Conservation (phyloP, 2,797 vertebrate species). For the Holocentrus rufus region DNA sequence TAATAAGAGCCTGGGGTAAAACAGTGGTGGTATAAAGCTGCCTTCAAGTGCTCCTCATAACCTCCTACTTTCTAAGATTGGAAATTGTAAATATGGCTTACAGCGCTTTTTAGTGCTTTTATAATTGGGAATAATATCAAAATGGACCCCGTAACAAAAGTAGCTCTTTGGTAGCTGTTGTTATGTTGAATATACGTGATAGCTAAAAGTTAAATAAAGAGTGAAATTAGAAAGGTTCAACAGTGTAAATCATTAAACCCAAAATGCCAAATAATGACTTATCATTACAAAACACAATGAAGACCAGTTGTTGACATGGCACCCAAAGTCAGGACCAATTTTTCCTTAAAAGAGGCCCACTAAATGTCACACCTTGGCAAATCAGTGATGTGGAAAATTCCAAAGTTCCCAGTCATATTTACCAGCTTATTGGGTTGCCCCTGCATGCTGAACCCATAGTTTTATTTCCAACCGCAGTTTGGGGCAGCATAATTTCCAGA, state of each 20-base stretch:
- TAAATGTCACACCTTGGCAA: no score
- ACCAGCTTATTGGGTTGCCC: no score
- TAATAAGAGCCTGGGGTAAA: constrained; percentile 33
- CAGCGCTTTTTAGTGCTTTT: constrained; percentile 33
- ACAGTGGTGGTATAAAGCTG: constrained; percentile 67
- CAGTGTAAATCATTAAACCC: neutral
- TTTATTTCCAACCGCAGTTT: neutral
- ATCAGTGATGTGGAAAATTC: no score
- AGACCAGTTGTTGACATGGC: neutral
- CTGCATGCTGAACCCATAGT: neutral
- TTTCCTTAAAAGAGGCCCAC: no score
- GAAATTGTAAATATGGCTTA: constrained; percentile 41
- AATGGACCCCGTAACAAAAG: constrained; percentile 34
- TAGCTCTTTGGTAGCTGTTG: constrained; percentile 17
- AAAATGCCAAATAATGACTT: constrained; percentile 2
- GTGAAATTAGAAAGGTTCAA: neutral
- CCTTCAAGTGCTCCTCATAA: constrained; percentile 71
- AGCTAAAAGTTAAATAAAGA: neutral
- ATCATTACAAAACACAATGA: neutral
- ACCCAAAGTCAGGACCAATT: no score
- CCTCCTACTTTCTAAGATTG: constrained; percentile 47
- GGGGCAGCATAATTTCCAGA: neutral
- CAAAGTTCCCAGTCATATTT: no score
- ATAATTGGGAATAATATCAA: constrained; percentile 48
- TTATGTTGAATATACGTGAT: constrained; percentile 10